A percentile compares a stretch with the other conserved stretches of the same genome.
phyloP scores from a whole-genome alignment of 53 echinoderm and acorn worm genomes.

The Crossaster papposus region DNA sequence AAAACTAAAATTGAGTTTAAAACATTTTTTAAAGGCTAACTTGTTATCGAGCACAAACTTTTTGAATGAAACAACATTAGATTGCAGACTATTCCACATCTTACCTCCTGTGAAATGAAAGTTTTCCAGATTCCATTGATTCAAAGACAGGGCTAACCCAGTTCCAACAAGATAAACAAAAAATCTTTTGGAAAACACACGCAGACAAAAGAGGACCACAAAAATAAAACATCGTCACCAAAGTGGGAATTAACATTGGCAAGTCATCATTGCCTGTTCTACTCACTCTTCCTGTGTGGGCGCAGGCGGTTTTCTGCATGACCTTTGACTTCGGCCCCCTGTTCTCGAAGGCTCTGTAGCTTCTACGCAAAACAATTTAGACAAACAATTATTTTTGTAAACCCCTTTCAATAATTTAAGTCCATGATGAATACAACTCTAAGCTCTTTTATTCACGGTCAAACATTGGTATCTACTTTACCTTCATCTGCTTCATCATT shows the following conservation, averaged over 20 bases:
- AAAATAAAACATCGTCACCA: neutral
- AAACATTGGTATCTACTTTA: neutral
- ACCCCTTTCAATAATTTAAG: too few relatives aligned
- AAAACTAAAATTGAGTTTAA: too few relatives aligned
- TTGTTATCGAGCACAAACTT: too few relatives aligned
- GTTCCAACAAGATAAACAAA: too few relatives aligned
- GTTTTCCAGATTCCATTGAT: too few relatives aligned
- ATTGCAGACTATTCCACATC: too few relatives aligned
- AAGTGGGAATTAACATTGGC: too few relatives aligned
- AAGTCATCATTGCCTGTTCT: neutral
- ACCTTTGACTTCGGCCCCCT: slow-evolving; percentile 5
- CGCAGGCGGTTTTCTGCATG: neutral
- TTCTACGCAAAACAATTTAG: neutral
- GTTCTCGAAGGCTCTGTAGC: neutral
- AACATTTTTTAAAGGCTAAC: too few relatives aligned
- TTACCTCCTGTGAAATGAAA: too few relatives aligned
- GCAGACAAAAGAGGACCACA: neutral
- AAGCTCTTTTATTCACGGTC: neutral
- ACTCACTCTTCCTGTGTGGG: slow-evolving; percentile 45
- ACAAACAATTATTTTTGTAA: neutral
- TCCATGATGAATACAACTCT: too few relatives aligned
- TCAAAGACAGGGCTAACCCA: too few relatives aligned
- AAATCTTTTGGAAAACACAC: neutral
- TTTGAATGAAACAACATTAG: too few relatives aligned
- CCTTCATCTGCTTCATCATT: neutral